These are phyloP conservation scores for Spermophilus dauricus DNA, from an alignment of 2,113 vertebrate species.

Conservation along the genomic window DNA sequence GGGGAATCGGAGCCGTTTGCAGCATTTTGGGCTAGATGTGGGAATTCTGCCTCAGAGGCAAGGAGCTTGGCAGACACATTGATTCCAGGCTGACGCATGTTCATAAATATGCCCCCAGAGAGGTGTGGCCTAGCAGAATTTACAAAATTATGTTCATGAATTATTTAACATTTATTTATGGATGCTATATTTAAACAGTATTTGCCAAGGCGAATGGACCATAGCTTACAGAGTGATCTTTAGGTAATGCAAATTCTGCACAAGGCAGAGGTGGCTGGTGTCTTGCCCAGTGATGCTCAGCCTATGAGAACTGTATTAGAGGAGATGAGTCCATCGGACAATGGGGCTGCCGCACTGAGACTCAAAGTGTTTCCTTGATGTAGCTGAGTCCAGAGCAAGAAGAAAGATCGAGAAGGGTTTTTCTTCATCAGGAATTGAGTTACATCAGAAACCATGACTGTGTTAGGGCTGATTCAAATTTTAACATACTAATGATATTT, in stretches of 20 bases:
- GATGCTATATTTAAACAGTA: conserved; percentile 91
- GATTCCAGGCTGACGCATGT: conserved; percentile 91
- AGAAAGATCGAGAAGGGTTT: background rate
- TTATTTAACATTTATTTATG: conserved; percentile 96
- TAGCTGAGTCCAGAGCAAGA: background rate
- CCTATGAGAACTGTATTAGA: conserved; percentile 81
- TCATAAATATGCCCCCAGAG: conserved; percentile 95
- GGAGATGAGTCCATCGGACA: conserved; percentile 60
- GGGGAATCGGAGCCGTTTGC: conserved; percentile 91
- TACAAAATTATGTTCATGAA: conserved; percentile 96
- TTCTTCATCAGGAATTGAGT: conserved; percentile 24
- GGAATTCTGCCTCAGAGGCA: conserved; percentile 92
- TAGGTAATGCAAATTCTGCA: conserved; percentile 88
- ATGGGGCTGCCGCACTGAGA: conserved; percentile 59
- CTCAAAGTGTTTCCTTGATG: background rate
- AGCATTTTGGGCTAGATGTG: conserved; percentile 91
- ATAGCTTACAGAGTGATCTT: conserved; percentile 84
- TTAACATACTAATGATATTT: background rate
- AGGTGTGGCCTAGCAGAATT: conserved; percentile 91
- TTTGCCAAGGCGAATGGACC: conserved; percentile 88
- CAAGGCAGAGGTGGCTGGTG: conserved; percentile 73
- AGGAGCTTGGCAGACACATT: conserved; percentile 92
- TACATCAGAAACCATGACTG: background rate
- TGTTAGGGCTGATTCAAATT: conserved; percentile 29
- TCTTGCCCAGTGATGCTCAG: conserved; percentile 80